A percentile compares a stretch with the other conserved stretches of the same genome.
These are phyloP conservation scores for Sitta europaea DNA, from an alignment of 2,113 vertebrate genomes.

Conservation along the genomic window DNA sequence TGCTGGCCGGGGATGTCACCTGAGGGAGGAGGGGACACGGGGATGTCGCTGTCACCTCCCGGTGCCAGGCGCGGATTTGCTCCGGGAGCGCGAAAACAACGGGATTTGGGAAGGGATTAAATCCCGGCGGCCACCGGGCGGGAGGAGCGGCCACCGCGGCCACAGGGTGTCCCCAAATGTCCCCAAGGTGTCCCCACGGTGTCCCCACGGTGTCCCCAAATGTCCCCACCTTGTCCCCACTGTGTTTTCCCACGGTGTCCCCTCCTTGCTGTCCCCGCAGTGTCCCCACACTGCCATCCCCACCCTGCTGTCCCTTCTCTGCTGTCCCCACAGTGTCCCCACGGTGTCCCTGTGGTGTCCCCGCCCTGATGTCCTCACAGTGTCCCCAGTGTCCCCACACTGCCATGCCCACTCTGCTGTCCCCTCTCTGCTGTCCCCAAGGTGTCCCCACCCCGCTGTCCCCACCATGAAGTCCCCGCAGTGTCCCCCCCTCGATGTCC, in stretches of 20 bases:
- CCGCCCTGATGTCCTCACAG: no score
- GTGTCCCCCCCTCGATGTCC: not conserved
- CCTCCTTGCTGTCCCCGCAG: not conserved
- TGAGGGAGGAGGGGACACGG: not conserved
- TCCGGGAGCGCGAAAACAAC: not conserved
- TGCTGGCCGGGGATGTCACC: not conserved
- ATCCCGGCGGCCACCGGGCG: not conserved
- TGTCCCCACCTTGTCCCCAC: accelerated
- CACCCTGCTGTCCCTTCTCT: not conserved
- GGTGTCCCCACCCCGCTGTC: not conserved
- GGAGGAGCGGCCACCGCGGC: not conserved
- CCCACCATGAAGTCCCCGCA: not conserved
- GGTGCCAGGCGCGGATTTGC: not conserved
- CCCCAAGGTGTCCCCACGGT: accelerated
- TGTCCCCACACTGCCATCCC: not conserved
- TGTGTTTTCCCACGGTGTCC: accelerated
- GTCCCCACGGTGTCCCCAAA: accelerated
- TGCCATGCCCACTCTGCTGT: not conserved
- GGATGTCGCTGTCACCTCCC: not conserved
- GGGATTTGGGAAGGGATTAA: not conserved
- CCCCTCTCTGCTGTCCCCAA: not conserved
- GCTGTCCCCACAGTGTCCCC: not conserved
- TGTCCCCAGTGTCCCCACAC: not conserved
- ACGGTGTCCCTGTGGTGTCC: no score
- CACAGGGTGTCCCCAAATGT: not conserved